phyloP scores from a whole-genome alignment of 2,888 invertebrate species.

The Chrysomela aeneicollis region DNA sequence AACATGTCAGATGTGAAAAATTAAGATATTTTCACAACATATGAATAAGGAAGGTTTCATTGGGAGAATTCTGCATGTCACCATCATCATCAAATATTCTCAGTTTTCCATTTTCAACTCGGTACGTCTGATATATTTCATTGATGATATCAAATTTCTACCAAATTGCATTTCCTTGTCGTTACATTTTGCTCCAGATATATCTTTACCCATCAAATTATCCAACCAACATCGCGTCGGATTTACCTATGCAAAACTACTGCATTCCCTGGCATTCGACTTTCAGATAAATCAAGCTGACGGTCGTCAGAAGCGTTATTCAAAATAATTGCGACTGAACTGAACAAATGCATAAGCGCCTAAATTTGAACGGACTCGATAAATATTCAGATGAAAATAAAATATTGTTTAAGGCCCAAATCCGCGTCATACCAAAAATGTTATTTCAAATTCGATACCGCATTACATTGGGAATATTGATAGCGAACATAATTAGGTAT shows the following conservation, averaged over 20 bases:
- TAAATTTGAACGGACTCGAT: conserved; percentile 24
- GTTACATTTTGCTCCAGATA: neutral
- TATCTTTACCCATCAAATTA: neutral
- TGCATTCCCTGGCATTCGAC: conserved; percentile 16
- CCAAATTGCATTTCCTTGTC: neutral
- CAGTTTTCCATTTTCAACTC: no score
- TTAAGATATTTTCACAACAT: no score
- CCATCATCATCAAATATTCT: no score
- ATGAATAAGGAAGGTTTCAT: no score
- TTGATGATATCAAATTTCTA: no score
- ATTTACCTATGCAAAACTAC: conserved; percentile 8
- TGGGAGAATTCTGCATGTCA: no score
- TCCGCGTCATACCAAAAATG: neutral
- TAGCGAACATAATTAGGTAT: no score
- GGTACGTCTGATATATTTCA: no score
- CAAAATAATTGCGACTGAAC: conserved; percentile 25
- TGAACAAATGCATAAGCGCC: conserved; percentile 24
- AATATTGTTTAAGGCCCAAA: neutral
- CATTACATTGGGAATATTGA: no score
- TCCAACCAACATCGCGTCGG: neutral
- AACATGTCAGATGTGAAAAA: no score
- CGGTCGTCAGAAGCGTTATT: conserved; percentile 9
- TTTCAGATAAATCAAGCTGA: conserved; percentile 9
- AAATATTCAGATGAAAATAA: conserved; percentile 21
- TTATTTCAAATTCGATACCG: no score